Evolutionary conservation across 30 jellyfish, hydroid and myxozoan genomes (phyloP), one percentile per base, ranked within the genome.

Genomic region (Aurelia sp.): DNA sequence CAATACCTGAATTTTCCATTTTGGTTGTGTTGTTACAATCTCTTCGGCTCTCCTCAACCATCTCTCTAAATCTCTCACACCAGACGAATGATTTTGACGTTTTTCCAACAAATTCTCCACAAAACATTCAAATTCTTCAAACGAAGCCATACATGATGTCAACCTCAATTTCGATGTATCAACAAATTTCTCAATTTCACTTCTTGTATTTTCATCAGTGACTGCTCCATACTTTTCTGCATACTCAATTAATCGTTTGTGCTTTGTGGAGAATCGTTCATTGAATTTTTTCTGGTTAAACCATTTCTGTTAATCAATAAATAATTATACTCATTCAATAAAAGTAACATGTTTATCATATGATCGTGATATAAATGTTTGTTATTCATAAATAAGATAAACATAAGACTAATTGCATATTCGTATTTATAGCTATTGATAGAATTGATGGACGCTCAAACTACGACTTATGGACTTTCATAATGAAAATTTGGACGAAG

Each of bases 1-100:
- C 11, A 78, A 12, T 74, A 86, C 93, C 84, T 84, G 93, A 15
- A 84, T 74, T 73, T 72, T 84, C 93, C 93, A 84, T 73, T 63
- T 84, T 62, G 93, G 93, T 48, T 84, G 88, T 17, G 87, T 40
- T 3, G 88, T 63, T 16, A 84, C 63, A 2, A 73, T 20, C 61
- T 84, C 93, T 48, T 84, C 97, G 1, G 91, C 88, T 20, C 20
- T 81, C 55, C 90, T 78, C 81, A 88, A 72, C 97, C 97, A 88
- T 9, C 50, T 79, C 69, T 76, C 86, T 13, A 80, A 58, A 41
- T 51, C 81, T 24, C 51, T 67, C 4, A 86, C 47, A 7, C 67
- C 81, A 3, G 80, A 81, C 18, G n/a, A 35, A 21, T 52, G 86
- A 3, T 22, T 40, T 61, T 51, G 63, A 64, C 80, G 33, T 33